Conservation (phyloP, 1,140 invertebrate species). For the Aleiodes sp. region DNA sequence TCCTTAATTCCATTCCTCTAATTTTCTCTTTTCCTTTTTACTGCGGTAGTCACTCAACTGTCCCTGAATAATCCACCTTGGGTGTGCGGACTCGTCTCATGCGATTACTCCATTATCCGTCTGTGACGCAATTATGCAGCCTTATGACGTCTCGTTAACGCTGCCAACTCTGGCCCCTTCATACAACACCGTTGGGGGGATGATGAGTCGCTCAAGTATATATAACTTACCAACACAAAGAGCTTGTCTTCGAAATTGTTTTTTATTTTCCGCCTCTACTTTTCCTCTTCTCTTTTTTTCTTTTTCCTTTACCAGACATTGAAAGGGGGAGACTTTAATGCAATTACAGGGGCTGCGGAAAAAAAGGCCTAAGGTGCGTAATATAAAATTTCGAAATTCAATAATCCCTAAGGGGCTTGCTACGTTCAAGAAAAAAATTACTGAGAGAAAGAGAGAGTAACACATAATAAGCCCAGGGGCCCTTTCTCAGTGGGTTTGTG, state of each 20-base stretch:
- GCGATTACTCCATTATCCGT: conserved; percentile 50
- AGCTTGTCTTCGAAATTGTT: not conserved
- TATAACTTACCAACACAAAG: not conserved
- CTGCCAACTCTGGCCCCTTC: conserved; percentile 12
- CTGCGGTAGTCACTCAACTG: not conserved
- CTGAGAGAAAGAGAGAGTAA: not conserved
- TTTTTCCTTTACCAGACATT: not conserved
- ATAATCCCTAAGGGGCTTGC: conserved; percentile 40
- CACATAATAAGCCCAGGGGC: conserved; percentile 52
- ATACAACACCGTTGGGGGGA: conserved; percentile 28
- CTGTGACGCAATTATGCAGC: conserved; percentile 52
- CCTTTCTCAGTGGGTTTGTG: conserved; percentile 11
- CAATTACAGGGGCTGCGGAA: conserved; percentile 26
- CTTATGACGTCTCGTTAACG: conserved; percentile 53
- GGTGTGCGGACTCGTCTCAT: conserved; percentile 32
- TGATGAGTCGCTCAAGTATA: not conserved
- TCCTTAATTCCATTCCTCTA: conserved; percentile 8
- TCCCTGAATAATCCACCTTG: conserved; percentile 17
- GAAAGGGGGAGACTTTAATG: conserved; percentile 27
- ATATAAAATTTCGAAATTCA: conserved; percentile 50
- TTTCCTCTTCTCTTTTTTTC: conserved; percentile 15
- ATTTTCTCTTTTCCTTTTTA: conserved; percentile 5
- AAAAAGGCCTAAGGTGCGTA: conserved; percentile 31
- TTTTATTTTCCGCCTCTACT: conserved; percentile 16
- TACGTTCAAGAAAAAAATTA: too few relatives aligned